Base-by-base conservation (phyloP, 2,797 vertebrate species). In the Tokudaia tokunoshimensis region DNA sequence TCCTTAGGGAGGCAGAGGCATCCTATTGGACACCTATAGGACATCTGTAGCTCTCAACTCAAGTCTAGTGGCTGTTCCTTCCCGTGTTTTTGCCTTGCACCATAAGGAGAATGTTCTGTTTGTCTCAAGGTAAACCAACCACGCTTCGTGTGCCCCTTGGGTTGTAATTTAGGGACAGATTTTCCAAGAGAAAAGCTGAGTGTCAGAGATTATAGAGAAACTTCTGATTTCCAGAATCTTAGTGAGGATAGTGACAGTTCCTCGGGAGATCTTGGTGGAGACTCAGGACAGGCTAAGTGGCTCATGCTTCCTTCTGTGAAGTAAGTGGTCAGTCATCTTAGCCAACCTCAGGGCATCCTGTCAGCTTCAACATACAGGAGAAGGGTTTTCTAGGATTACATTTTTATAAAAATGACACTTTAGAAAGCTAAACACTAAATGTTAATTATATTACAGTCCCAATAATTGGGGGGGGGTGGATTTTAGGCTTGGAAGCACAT, bases 361-460 rank as follows among this genome's bases (percentile, higher is more conserved):
- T 70, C 63, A 80, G 67, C 76, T 80, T 80, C 70, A 65, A 65
- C 19, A 50, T 57, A 65, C 20, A 50, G n/a, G 41, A 86, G 44
- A 83, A 92, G 90, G n/a, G 31, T 84, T 91, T 67, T 72, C 1
- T 15, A 31, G 31, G 57, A 87, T 24, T 91, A 0, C 29, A 26
- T 96, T 92, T 92, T 82, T 92, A 85, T 61, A 37, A 78, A 86
- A 89, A 80, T 22, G 41, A 91, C 44, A 20, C 44, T n/a, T 94
- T 57, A 65, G 89, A 91, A 96, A 95, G 34, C 7, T 14, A 74
- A 85, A n/a, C 61, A 31, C 63, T 31, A 63, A 57, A 87, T 14
- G 75, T 20, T 80, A 89, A 74, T 89, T n/a, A 52, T 17, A 55
- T 6, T 50, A 80, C 5, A 3, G n/a, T 15, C 65, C 50, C 20